Evolutionary conservation across 2,797 vertebrate genomes (phyloP), one percentile per base, ranked within the genome.

Genomic region (Spatula clypeata): DNA sequence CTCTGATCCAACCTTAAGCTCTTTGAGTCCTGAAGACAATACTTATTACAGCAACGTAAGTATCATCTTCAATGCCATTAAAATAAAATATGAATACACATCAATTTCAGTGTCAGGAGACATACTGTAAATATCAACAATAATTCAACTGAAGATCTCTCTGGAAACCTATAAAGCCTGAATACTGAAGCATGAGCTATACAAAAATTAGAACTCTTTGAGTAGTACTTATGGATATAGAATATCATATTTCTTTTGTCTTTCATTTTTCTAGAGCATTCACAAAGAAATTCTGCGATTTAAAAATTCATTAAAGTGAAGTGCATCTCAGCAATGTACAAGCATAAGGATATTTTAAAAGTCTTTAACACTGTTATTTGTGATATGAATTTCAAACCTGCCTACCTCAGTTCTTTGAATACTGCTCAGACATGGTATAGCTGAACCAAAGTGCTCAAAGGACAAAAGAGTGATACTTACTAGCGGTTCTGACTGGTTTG

Each of bases 101-200:
- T 94, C 71, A 90, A 64, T 92, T 94, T 91, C 75, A 70, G 58
- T 64, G 44, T 86, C 92, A 94, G 79, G 86, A 95, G 86, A 70
- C 2, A 1, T 72, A 77, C 36, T 84, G 49, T 87, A 95, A 85
- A 94, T 61, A 89, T 94, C 92, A 97, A 95, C 86, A 94, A 57
- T 93, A 96, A 94, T 81, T 96, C 55, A 88, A 61, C 65, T 92
- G 58, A 53, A 96, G 65, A 95, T 91, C n/a, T 92, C 85, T 94
- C 84, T 77, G 84, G 69, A 95, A 95, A 47, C 69, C 40, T 53
- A 84, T 88, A 89, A 91, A 96, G 19, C 44, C 91, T 94, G 40
- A 91, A 79, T 49, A 81, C 3, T 29, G 76, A 17, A 31, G 5
- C 42, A 61, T 27, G n/a, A 95, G 13, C 54, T 87, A 20, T 64